Percentiles rank a stretch among this genome's conserved stretches.
Conservation (phyloP, 2,888 invertebrate species). For the Aspidiotus rigidus region DNA sequence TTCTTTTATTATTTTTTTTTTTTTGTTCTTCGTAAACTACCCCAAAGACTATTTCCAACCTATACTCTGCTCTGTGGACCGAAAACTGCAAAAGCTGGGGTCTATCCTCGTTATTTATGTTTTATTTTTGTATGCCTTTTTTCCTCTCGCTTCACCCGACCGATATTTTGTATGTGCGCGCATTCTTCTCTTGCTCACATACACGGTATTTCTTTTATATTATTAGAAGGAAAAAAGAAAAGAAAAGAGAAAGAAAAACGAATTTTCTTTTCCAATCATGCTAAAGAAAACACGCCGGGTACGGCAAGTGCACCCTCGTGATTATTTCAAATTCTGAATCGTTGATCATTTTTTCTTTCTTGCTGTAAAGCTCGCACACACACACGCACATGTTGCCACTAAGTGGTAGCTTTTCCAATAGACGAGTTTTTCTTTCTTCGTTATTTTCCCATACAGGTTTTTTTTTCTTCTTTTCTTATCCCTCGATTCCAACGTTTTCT, state of each 20-base stretch:
- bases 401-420: slow-evolving; percentile 23
- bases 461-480: neutral
- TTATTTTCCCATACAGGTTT: neutral
- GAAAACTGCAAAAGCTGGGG: slow-evolving; percentile 32
- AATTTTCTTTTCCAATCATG: slow-evolving; percentile 31
- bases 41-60: slow-evolving; percentile 33
- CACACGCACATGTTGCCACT: slow-evolving; percentile 32
- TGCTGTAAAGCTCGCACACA: slow-evolving; percentile 12
- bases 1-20: neutral
- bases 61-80: slow-evolving; percentile 33
- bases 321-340: slow-evolving; percentile 28
- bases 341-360: slow-evolving; percentile 4
- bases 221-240: slow-evolving; percentile 9
- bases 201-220: slow-evolving; percentile 27
- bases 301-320: slow-evolving; percentile 29
- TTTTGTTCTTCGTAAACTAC: slow-evolving; percentile 30
- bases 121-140: slow-evolving; percentile 23
- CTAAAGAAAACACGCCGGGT: slow-evolving; percentile 27
- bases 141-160: slow-evolving; percentile 6
- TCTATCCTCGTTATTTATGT: slow-evolving; percentile 34
- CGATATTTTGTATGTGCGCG: neutral
- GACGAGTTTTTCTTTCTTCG: neutral
- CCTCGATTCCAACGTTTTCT: too few relatives aligned
- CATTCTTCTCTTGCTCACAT: slow-evolving; percentile 10
- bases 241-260: slow-evolving; percentile 17